These are phyloP conservation scores for Acanthurus lineatus DNA, from an alignment of 2,797 vertebrate species.

Conservation along the genomic window DNA sequence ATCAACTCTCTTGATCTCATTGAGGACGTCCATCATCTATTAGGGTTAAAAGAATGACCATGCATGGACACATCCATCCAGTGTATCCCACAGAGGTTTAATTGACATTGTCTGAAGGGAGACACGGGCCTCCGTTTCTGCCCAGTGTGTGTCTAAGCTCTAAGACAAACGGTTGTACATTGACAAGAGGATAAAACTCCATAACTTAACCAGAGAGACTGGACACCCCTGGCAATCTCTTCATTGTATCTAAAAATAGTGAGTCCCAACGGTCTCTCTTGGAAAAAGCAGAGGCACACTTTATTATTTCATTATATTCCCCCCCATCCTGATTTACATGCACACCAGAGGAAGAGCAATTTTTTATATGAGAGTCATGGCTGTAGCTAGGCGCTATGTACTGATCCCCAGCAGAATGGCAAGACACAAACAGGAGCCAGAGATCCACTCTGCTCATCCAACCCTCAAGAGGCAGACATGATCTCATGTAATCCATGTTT, in stretches of 20 bases:
- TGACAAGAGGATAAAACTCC: constrained; percentile 73
- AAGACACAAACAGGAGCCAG: constrained; percentile 72
- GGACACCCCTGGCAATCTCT: constrained; percentile 82
- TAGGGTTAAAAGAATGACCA: constrained; percentile 39
- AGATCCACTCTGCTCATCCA: constrained; percentile 60
- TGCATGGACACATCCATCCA: constrained; percentile 45
- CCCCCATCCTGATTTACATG: constrained; percentile 75
- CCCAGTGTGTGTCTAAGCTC: constrained; percentile 59
- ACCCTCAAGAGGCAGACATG: constrained; percentile 78
- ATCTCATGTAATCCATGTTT: constrained; percentile 84
- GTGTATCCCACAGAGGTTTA: constrained; percentile 49
- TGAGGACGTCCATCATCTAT: constrained; percentile 46
- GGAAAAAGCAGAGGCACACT: constrained; percentile 64
- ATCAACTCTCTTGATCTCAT: constrained; percentile 47
- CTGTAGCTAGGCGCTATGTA: constrained; percentile 57
- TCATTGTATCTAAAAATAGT: constrained; percentile 85
- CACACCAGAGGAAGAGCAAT: constrained; percentile 72
- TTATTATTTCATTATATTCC: constrained; percentile 79
- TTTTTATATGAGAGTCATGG: constrained; percentile 65
- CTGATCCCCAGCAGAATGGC: constrained; percentile 75
- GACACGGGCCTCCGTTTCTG: constrained; percentile 56
- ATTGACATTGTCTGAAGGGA: constrained; percentile 66
- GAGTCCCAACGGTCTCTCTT: constrained; percentile 68
- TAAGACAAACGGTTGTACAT: constrained; percentile 57
- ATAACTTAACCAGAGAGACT: constrained; percentile 75